phyloP scores from a whole-genome alignment of 1,140 invertebrate genomes.

The Brachionus rotundiformis region DNA sequence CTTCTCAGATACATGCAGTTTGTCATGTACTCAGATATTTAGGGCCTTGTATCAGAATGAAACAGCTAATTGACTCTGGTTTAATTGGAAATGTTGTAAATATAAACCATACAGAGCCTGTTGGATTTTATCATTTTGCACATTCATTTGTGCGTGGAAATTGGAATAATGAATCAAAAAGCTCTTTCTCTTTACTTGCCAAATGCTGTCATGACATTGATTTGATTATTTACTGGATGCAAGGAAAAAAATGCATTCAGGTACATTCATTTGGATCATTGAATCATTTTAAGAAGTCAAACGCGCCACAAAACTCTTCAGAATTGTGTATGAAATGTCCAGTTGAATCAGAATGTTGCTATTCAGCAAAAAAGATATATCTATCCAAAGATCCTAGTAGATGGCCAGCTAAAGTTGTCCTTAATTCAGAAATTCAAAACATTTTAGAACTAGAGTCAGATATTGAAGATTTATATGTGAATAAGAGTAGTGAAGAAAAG shows the following conservation, averaged over 20 bases:
- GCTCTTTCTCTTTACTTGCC: conserved; percentile 64
- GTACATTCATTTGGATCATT: conserved; percentile 66
- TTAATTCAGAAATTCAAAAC: conserved; percentile 45
- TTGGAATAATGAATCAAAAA: conserved; percentile 63
- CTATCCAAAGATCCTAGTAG: not conserved
- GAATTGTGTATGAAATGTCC: conserved; percentile 63
- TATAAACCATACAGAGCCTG: conserved; percentile 66
- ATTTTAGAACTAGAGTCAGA: not conserved
- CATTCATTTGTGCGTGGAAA: conserved; percentile 67
- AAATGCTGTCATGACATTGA: conserved; percentile 68
- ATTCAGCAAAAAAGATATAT: conserved; percentile 66
- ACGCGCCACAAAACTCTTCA: conserved; percentile 57
- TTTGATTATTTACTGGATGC: conserved; percentile 65
- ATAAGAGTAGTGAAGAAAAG: conserved; percentile 57
- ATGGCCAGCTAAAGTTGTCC: conserved; percentile 53
- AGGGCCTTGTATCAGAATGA: conserved; percentile 61
- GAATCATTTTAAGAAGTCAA: conserved; percentile 61
- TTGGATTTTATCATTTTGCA: conserved; percentile 67
- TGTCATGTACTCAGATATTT: conserved; percentile 66
- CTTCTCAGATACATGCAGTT: conserved; percentile 56
- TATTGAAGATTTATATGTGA: conserved; percentile 57
- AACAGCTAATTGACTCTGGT: conserved; percentile 63
- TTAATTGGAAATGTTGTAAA: conserved; percentile 64
- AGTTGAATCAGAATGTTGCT: conserved; percentile 62
- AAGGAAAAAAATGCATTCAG: conserved; percentile 57